Percentiles rank a stretch among this genome's conserved stretches.
phyloP scores from a whole-genome alignment of 2,888 invertebrate species.

The Alviniconcha strummeri region DNA sequence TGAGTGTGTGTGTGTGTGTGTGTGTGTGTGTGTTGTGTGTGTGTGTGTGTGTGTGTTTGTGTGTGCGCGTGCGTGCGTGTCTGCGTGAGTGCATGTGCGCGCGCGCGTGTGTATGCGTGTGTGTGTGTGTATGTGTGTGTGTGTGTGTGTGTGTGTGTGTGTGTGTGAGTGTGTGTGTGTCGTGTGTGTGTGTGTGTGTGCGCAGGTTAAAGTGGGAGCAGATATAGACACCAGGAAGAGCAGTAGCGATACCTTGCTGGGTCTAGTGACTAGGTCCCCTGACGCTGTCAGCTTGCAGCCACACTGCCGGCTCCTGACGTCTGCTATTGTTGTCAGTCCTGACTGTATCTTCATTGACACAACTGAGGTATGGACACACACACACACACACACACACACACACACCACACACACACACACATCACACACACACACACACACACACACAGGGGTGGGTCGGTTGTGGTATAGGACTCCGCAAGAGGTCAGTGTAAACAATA shows the following conservation, averaged over 20 bases:
- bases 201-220: too few species aligned
- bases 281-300: not conserved
- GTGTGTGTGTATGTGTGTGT: not conserved
- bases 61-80: not conserved
- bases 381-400: too few species aligned
- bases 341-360: not conserved
- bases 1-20: too few species aligned
- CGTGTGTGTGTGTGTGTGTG: not conserved
- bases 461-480: too few species aligned
- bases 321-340: not conserved
- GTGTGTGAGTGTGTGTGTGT: not conserved
- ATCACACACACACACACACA: too few species aligned
- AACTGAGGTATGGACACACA: too few species aligned
- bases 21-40: not conserved
- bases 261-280: too few species aligned
- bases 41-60: not conserved
- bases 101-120: not conserved
- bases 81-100: not conserved
- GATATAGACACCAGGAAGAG: too few species aligned
- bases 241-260: too few species aligned
- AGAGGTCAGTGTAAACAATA: too few species aligned
- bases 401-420: too few species aligned
- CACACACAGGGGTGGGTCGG: too few species aligned
- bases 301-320: not conserved
- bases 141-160: not conserved